Percentiles rank a stretch among this genome's conserved stretches.
Evolutionary conservation across 1,140 invertebrate species (phyloP).

Genomic region (Zaprionus ornatus): DNA sequence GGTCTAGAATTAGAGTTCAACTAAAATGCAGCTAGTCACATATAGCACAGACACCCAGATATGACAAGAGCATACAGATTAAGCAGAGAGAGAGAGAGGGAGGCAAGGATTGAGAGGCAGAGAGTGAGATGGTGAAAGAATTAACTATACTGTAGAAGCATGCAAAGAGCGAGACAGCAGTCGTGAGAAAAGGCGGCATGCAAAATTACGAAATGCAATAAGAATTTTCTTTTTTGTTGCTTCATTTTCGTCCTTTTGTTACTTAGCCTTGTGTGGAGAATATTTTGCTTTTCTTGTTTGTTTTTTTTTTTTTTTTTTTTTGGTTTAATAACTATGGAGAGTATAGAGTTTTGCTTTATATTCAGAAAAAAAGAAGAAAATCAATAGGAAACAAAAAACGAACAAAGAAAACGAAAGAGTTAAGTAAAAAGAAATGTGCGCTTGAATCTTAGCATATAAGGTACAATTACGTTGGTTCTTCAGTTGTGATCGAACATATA

Average conservation of each 20-base stretch:
- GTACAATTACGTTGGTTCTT: conserved; percentile 30
- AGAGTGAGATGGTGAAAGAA: background rate
- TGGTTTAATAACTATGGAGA: conserved; percentile 66
- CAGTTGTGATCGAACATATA: conserved; percentile 41
- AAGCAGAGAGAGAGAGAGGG: conserved; percentile 21
- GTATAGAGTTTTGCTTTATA: conserved; percentile 70
- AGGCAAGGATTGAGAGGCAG: background rate
- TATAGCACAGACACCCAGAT: conserved; percentile 56
- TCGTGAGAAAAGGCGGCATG: conserved; percentile 44
- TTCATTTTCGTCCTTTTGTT: conserved; percentile 44
- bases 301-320: conserved; percentile 9
- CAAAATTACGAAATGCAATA: conserved; percentile 50
- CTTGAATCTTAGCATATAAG: conserved; percentile 41
- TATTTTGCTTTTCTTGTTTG: conserved; percentile 63
- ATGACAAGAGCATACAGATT: conserved; percentile 51
- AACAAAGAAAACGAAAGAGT: conserved; percentile 47
- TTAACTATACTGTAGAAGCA: conserved; percentile 10
- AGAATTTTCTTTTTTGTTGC: conserved; percentile 10
- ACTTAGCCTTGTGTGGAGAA: conserved; percentile 78
- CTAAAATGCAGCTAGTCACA: conserved; percentile 18
- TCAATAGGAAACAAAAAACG: conserved; percentile 37
- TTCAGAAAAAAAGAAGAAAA: conserved; percentile 39
- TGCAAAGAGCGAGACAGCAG: conserved; percentile 30
- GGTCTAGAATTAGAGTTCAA: background rate
- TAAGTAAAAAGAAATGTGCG: conserved; percentile 47